These are phyloP conservation scores for Hyphantria cunea DNA, from an alignment of 1,140 invertebrate genomes.

Conservation along the genomic window DNA sequence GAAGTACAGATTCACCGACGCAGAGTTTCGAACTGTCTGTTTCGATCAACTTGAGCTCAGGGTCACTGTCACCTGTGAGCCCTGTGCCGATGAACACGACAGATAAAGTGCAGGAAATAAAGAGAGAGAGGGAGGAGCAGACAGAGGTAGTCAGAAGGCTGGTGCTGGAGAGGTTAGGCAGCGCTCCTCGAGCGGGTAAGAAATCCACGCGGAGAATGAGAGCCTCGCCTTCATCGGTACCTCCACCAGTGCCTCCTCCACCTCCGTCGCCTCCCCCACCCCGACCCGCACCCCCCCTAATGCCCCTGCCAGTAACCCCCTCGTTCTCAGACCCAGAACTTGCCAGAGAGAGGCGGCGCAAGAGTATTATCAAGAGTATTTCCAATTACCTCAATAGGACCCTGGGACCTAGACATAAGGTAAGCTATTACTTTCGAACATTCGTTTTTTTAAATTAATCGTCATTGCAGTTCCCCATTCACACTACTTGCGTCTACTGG, in stretches of 20 bases:
- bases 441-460: no score
- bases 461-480: no score
- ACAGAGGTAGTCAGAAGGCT: constrained; percentile 65
- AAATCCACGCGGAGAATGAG: constrained; percentile 48
- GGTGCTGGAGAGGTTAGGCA: constrained; percentile 63
- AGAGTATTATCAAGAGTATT: constrained; percentile 92
- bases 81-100: constrained; percentile 46
- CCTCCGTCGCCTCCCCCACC: constrained; percentile 39
- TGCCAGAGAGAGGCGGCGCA: constrained; percentile 83
- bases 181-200: constrained; percentile 34
- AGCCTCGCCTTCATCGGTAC: constrained; percentile 38
- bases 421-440: constrained; percentile 35
- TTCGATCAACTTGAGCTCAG: constrained; percentile 49
- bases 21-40: constrained; percentile 42
- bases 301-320: constrained; percentile 52
- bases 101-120: constrained; percentile 65
- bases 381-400: constrained; percentile 88
- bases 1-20: constrained; percentile 39
- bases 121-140: constrained; percentile 66
- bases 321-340: constrained; percentile 84
- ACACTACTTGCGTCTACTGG: not conserved
- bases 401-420: constrained; percentile 69
- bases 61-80: constrained; percentile 49
- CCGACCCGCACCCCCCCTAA: constrained; percentile 46
- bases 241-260: constrained; percentile 47